Evolutionary conservation across 2,797 vertebrate genomes (phyloP), one percentile per base, ranked within the genome.

Genomic region (Muscicapa comitata): DNA sequence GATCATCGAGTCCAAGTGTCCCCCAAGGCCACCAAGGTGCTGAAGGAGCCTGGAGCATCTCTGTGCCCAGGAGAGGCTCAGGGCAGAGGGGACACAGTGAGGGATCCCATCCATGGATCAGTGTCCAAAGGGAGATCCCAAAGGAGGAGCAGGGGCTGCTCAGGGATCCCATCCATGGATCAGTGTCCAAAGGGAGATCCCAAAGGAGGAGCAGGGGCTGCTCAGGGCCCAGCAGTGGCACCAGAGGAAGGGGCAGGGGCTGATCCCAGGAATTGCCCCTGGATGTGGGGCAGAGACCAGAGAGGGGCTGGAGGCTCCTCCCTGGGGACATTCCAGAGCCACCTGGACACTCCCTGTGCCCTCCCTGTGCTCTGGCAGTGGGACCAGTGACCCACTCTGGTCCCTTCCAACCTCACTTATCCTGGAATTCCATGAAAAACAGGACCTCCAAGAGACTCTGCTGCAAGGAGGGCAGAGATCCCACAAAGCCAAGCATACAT

Each of bases 401-500:
- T 55, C 40, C 53, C 23, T 37, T 3, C n/a, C 54, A 24, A 2
- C 42, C 43, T 48, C 54, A 5, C 5, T 9, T 6, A 19, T 12
- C 28, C 55, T 7, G 71, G 43, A 1, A 48, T 48, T 48, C 43
- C 12, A 11, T n/a, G 13, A 17, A 20, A 68, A 61, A 20, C 2
- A 3, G 14, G 17, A 29, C 4, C 14, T 29, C 29, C 1, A 37
- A 3, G 61, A 57, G 25, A 7, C 9, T 81, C 23, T 12, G 4
- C 62, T 26, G 50, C 19, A 9, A 66, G 43, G 57, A 45, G 12
- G 17, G 35, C 57, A n/a, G 4, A 38, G 28, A 14, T 16, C 51
- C n/a, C 12, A 21, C 29, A n/a, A 54, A 66, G 2, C 40, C 51
- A 47, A 78, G 43, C 1, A 0, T 5, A 3, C 6, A 4, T 81